These are phyloP conservation scores for Tortricodes alternella DNA, from an alignment of 2,888 invertebrate species.

Conservation along the genomic window DNA sequence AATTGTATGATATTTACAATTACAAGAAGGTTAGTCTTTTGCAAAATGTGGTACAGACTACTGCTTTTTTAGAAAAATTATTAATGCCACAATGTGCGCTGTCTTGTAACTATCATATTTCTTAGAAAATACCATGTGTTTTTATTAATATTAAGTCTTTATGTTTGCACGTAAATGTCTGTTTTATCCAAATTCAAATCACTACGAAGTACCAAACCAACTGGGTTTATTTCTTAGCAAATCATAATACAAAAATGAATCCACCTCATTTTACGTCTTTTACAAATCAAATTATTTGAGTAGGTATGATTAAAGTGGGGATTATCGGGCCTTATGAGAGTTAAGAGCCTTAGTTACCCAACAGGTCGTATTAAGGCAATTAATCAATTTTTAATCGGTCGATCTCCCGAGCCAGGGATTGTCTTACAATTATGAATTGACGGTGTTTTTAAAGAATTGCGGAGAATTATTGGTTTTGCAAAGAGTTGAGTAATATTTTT, in stretches of 20 bases:
- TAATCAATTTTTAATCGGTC: slow-evolving; percentile 23
- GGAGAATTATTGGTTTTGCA: neutral
- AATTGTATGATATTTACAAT: too few relatives aligned
- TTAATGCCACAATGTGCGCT: too few relatives aligned
- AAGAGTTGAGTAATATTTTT: neutral
- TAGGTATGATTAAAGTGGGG: slow-evolving; percentile 10
- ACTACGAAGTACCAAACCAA: too few relatives aligned
- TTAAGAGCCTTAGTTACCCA: slow-evolving; percentile 11
- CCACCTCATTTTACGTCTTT: neutral
- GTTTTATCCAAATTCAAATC: too few relatives aligned
- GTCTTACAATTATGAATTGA: neutral
- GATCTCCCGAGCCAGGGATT: slow-evolving; percentile 1
- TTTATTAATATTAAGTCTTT: too few relatives aligned
- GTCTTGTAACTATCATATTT: too few relatives aligned
- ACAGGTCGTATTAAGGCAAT: slow-evolving; percentile 3
- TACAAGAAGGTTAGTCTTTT: too few relatives aligned
- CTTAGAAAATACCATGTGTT: too few relatives aligned
- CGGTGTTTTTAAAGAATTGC: neutral
- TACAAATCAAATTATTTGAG: slow-evolving; percentile 16
- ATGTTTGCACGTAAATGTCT: too few relatives aligned
- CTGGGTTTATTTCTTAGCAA: too few relatives aligned
- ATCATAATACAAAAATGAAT: neutral
- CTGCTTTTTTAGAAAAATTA: too few relatives aligned
- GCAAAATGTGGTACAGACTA: too few relatives aligned
- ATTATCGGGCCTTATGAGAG: slow-evolving; percentile 10